Evolutionary conservation across 2,888 invertebrate species (phyloP), one percentile per base, ranked within the genome.

Genomic region (Pseudococcus jackbeardsleyi): DNA sequence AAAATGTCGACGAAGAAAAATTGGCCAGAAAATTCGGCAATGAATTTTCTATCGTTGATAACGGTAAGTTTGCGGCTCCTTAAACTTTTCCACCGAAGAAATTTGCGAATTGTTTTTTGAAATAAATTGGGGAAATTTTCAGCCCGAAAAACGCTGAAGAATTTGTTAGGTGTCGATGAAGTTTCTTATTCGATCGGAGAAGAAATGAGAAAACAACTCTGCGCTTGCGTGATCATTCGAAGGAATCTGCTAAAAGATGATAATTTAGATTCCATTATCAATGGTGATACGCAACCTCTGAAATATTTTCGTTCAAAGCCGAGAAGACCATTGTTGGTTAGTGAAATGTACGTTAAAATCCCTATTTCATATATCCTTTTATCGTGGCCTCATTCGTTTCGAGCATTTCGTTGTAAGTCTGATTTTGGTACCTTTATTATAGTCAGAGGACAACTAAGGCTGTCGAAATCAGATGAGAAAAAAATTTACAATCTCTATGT

Each of bases 191-290:
- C 1, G n/a, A 59, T 59, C 5, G n/a, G 59, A 7, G 4, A n/a
- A 59, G n/a, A 59, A 59, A 59, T 59, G 59, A n/a, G 59, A n/a
- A 59, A 59, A 59, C 59, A 59, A 59, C 59, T 59, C 6, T 59
- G 59, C 59, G 59, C 59, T 0, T 59, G 59, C n/a, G 59, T 15
- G 59, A 17, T 50, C 8, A n/a, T 59, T 1, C 7, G n/a, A 59
- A 59, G 15, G n/a, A 59, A n/a, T 59, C 6, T 50, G 6, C 2
- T 50, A 12, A 50, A 50, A n/a, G n/a, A 3, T n/a, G 59, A n/a
- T 19, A 59, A 19, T 17, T 3, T 19, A 59, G 59, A 59, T n/a
- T 59, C 5, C 17, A 59, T 59, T 6, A 59, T 59, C n/a, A 59
- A 59, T n/a, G n/a, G 48, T 12, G 15, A 15, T 50, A 12, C 8